These are phyloP conservation scores for Pseudomyrmex flavicornis DNA, from an alignment of 1,140 invertebrate species.

Conservation along the genomic window DNA sequence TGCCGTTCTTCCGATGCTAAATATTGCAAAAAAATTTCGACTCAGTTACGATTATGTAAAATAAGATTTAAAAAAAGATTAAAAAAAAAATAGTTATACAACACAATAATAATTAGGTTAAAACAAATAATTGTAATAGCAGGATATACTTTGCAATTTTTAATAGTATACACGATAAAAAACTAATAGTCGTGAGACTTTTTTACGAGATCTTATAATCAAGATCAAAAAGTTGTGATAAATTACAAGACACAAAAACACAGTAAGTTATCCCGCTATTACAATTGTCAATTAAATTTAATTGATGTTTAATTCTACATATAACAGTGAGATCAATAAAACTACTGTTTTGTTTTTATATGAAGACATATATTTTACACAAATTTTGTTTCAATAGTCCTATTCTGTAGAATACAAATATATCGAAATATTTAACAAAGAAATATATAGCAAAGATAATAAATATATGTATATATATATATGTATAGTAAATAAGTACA, in stretches of 20 bases:
- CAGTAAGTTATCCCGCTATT: background rate
- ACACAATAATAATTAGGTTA: background rate
- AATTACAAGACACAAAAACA: slow-evolving; percentile 47
- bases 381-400: slow-evolving; percentile 56
- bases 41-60: too few species aligned
- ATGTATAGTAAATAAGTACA: background rate
- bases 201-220: background rate
- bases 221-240: slow-evolving; percentile 8
- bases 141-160: background rate
- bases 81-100: background rate
- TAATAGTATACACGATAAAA: too few species aligned
- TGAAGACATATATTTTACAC: slow-evolving; percentile 59
- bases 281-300: slow-evolving; percentile 31
- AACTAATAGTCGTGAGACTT: too few species aligned
- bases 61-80: too few species aligned
- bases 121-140: slow-evolving; percentile 26
- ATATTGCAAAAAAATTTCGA: slow-evolving; percentile 4
- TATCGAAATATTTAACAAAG: slow-evolving; percentile 29
- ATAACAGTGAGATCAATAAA: slow-evolving; percentile 56
- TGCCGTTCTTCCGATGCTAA: slow-evolving; percentile 7
- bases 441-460: slow-evolving; percentile 17
- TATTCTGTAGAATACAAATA: slow-evolving; percentile 54
- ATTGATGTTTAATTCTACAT: slow-evolving; percentile 46
- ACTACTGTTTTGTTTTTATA: slow-evolving; percentile 47
- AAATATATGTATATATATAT: background rate